Evolutionary conservation across 2,113 vertebrate genomes (phyloP), one percentile per base, ranked within the genome.

Genomic region (Gulo gulo): DNA sequence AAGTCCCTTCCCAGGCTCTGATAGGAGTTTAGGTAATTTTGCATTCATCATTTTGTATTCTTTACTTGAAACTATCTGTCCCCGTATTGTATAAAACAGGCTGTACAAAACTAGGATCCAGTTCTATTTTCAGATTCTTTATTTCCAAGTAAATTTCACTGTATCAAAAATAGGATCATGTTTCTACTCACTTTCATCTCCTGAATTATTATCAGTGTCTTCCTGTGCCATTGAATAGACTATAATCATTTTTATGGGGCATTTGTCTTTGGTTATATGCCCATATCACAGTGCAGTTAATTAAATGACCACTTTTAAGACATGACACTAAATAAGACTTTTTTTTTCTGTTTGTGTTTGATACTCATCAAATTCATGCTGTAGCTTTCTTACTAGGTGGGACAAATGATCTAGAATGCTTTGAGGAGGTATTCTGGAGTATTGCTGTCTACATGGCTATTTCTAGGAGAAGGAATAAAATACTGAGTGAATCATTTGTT

Each of bases 61-160:
- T 83, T 76, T 45, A 31, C 39, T 39, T 84, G 83, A 81, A 84
- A 67, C 57, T 13, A 2, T 36, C 24, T 8, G 39, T 74, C 34
- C 0, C 7, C 9, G n/a, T 79, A 81, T 83, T 90, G 61, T 55
- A 73, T 84, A 94, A 76, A 55, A 31, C 59, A 89, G 67, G 20
- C 23, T 39, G 18, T 79, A 79, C 20, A 81, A 82, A 73, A 74
- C 18, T 8, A 87, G 24, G 42, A 57, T 47, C 23, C 3, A 69
- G 14, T 2, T 15, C 26, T 61, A 89, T 81, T 94, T 93, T 39
- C 7, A 93, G 39, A 29, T 92, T 84, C 21, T 82, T 97, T 94
- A 89, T 95, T 93, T 96, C 63, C 4, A 80, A 91, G 14, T 65
- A 89, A 79, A 84, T 95, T 91, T 78, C 5, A 91, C 80, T 96